Evolutionary conservation across 2,797 vertebrate genomes (phyloP).

Genomic region (Epinephelus coioides): DNA sequence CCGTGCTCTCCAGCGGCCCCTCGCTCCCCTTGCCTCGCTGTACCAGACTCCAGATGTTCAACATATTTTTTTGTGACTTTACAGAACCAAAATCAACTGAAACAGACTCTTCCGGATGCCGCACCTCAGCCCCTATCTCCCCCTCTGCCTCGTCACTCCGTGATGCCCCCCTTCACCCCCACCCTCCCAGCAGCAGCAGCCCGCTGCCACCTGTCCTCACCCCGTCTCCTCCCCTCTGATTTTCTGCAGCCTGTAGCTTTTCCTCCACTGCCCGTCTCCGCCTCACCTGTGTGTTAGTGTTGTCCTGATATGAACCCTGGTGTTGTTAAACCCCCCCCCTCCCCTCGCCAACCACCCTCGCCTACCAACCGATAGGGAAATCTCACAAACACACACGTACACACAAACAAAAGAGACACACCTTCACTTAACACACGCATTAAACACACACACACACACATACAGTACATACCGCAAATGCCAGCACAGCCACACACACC

Average conservation of each 20-base stretch:
- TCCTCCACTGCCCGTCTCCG: conserved; percentile 41
- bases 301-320: conserved; percentile 64
- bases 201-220: conserved; percentile 23
- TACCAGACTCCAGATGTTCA: conserved; percentile 82
- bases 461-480: conserved; percentile 54
- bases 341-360: background rate
- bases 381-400: conserved; percentile 52
- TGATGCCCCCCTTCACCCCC: conserved; percentile 8
- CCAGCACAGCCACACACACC: conserved; percentile 52
- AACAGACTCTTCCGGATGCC: conserved; percentile 83
- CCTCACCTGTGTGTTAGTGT: conserved; percentile 75
- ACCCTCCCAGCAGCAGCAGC: conserved; percentile 1
- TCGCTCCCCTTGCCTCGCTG: conserved; percentile 70
- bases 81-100: conserved; percentile 81
- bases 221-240: conserved; percentile 18
- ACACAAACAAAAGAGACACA: conserved; percentile 52
- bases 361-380: conserved; percentile 51
- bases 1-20: conserved; percentile 60
- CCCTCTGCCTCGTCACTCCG: conserved; percentile 32
- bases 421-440: conserved; percentile 36
- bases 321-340: conserved; percentile 49
- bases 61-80: conserved; percentile 88
- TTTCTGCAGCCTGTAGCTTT: conserved; percentile 70
- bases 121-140: conserved; percentile 48
- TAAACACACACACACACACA: conserved; percentile 40